Conservation (phyloP, 2,113 vertebrate species). For the Phocoena sinus region DNA sequence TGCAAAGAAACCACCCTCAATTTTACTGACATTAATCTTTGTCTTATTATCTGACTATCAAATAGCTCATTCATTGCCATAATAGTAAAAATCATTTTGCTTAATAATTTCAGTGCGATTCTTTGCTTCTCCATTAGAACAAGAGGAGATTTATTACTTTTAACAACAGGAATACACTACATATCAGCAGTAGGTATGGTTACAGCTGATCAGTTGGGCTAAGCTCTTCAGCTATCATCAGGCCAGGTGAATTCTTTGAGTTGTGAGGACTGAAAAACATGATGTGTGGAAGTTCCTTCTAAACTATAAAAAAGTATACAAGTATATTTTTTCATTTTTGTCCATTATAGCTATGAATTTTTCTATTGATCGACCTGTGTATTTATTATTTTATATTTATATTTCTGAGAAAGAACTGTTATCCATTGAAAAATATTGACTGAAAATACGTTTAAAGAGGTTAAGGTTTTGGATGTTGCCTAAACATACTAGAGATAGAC, state of each 20-base stretch:
- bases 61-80: not conserved
- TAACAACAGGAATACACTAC: not conserved
- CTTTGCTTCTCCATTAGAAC: not conserved
- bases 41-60: not conserved
- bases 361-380: not conserved
- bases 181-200: not conserved
- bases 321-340: not conserved
- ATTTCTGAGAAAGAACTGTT: not conserved
- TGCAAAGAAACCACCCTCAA: not conserved
- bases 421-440: not conserved
- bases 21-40: conserved; percentile 8
- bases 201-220: not conserved
- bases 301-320: not conserved
- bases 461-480: conserved; percentile 35
- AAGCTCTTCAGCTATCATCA: not conserved
- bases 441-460: not conserved
- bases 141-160: not conserved
- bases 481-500: not conserved
- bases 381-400: not conserved
- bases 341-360: not conserved
- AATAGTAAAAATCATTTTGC: conserved; percentile 24
- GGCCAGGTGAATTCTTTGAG: not conserved
- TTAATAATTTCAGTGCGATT: not conserved
- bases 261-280: not conserved
- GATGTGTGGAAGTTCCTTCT: not conserved